Evolutionary conservation across 2,113 vertebrate species (phyloP), one percentile per base, ranked within the genome.

Genomic region (Cyprinodon variegatus): DNA sequence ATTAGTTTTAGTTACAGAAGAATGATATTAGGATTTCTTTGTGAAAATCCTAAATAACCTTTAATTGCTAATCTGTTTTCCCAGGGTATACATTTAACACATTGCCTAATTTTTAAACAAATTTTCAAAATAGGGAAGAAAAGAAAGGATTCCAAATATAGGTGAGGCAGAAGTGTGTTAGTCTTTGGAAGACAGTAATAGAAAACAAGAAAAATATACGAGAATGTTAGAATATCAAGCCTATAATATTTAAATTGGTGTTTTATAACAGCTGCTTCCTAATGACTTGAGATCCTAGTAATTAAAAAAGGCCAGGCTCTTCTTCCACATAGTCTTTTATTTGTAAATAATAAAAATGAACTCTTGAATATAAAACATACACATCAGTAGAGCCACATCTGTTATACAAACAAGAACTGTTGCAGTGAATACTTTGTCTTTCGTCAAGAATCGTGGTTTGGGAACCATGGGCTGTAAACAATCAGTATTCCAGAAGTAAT

Each of bases 331-430:
- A 94, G 90, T 94, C 91, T 94, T 95, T 95, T 95, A 95, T 95
- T 95, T 95, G 94, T 94, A 95, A 95, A 95, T 94, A 92, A 95
- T 94, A 94, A 95, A 95, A 95, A 95, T 94, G 91, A 95, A 94
- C 92, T 94, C 92, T 95, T 94, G 91, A 92, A 95, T 95, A 95
- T 94, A 95, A 95, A 95, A 95, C 93, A 94, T 94, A 95, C 94
- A 95, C 92, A 90, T 94, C 93, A 94, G 93, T 94, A 94, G 92
- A 95, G 94, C 93, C 93, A 95, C 94, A 92, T 94, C 92, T 94
- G 92, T 94, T 93, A 91, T 94, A 95, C 94, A 95, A 95, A 94
- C 93, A 94, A 93, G 92, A 95, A 94, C 91, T 93, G 93, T 92
- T 94, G 94, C 91, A 93, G 93, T 94, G 93, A 93, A 93, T 93